Base-by-base conservation (phyloP, 2,797 vertebrate genomes). In the Crocodylus rhombifer region DNA sequence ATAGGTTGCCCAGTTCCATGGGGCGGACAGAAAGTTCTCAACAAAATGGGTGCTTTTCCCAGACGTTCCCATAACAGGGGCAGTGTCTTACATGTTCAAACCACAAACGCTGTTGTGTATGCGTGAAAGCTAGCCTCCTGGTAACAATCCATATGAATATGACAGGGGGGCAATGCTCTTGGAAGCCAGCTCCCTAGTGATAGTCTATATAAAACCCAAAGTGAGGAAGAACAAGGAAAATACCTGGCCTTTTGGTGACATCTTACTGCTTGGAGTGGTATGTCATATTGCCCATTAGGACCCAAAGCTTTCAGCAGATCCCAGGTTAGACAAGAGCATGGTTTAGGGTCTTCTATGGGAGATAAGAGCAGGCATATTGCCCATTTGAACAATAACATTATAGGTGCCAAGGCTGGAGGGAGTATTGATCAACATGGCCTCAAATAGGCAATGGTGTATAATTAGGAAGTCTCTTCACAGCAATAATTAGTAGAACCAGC, bases 161-260 rank as follows among this genome's bases (percentile, higher is more conserved):
- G 42, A 42, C 8, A 9, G 42, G 42, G 42, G 42, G 42, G 42
- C 42, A 42, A 42, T 42, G 42, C 42, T 9, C 42, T 42, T 42
- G 42, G 42, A 42, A 42, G 42, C 42, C 42, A 42, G 42, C 42
- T 42, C 7, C 10, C 7, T 42, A 42, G 42, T 42, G 42, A 42
- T 9, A 42, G 8, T 42, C 42, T 42, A 42, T 42, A 42, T 42
- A 42, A 42, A 42, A 42, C 51, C 51, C 51, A 42, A 14, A 5
- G 3, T 6, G 2, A 2, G 7, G 7, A 1, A 7, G 18, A 2
- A 21, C 1, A 2, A 10, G 6, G 79, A 6, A 14, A 17, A 1
- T 1, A 8, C 69, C 26, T 16, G 26, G 30, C 61, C 5, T 55
- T 7, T 65, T 76, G 23, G 51, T 2, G 18, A 18, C n/a, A 7